phyloP scores from a whole-genome alignment of 2,113 vertebrate genomes.

The Tragelaphus scriptus region DNA sequence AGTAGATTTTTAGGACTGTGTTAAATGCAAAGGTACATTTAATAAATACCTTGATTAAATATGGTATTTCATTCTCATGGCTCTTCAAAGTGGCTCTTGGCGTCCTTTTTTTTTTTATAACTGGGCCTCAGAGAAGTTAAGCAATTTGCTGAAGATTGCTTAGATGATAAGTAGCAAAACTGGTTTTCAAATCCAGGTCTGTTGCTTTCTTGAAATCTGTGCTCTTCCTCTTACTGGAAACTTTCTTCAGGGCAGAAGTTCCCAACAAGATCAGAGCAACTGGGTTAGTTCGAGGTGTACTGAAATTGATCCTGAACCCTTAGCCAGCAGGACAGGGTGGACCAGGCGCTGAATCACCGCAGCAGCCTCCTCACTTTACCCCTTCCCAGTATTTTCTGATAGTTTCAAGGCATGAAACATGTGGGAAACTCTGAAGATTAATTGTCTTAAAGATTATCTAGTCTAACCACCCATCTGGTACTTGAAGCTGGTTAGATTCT shows the following conservation, averaged over 20 bases:
- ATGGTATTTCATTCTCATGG: background rate
- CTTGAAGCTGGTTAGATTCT: background rate
- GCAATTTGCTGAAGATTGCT: background rate
- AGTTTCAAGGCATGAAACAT: background rate
- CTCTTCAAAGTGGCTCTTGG: background rate
- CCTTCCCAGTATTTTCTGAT: background rate
- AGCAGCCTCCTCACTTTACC: background rate
- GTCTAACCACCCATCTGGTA: background rate
- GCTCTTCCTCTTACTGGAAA: background rate
- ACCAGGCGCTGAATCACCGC: background rate
- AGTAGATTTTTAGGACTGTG: background rate
- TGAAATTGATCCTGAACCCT: background rate
- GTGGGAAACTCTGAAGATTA: background rate
- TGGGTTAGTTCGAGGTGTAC: background rate
- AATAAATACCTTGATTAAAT: background rate
- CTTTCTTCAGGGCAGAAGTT: background rate
- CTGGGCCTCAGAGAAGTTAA: background rate
- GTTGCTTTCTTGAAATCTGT: background rate
- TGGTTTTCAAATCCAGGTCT: slow-evolving; percentile 29
- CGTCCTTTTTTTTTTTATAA: background rate
- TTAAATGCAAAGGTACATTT: background rate
- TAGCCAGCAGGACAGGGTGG: background rate
- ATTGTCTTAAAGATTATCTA: background rate
- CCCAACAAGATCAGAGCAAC: background rate
- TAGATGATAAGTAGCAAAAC: slow-evolving; percentile 19